Evolutionary conservation across 2,113 vertebrate genomes (phyloP).

Genomic region (Sterna hirundo): DNA sequence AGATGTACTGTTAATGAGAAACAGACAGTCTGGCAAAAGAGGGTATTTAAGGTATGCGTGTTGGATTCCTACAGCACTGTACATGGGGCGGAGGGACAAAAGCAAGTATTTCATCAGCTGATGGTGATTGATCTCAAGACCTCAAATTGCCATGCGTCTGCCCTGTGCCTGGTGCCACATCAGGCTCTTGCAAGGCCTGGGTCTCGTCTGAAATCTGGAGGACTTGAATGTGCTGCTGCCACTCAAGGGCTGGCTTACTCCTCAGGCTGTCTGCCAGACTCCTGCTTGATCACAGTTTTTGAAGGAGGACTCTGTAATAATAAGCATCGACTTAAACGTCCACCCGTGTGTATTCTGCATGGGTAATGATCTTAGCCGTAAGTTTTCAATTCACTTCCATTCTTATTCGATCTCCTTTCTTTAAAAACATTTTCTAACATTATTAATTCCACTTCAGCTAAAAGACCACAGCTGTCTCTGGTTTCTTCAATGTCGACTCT

Average conservation of each 20-base stretch:
- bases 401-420: not conserved
- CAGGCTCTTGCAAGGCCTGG: not conserved
- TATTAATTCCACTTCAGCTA: not conserved
- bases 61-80: not conserved
- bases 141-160: not conserved
- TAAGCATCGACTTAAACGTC: not conserved
- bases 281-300: fast-evolving
- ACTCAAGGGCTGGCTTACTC: not conserved
- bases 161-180: fast-evolving
- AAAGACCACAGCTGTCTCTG: not conserved
- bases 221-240: not conserved
- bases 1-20: not conserved
- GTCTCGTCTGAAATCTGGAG: not conserved
- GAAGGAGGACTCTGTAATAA: not conserved
- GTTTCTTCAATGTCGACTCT: not conserved
- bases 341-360: not conserved
- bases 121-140: not conserved
- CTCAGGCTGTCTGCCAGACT: not conserved
- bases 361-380: not conserved
- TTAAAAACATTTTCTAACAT: not conserved
- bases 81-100: not conserved
- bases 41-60: fast-evolving
- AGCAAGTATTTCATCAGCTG: not conserved
- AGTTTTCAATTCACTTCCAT: fast-evolving
- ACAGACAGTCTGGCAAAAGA: not conserved